These are phyloP conservation scores for Tromatobia lineatoria DNA, from an alignment of 2,888 invertebrate species.

Conservation along the genomic window DNA sequence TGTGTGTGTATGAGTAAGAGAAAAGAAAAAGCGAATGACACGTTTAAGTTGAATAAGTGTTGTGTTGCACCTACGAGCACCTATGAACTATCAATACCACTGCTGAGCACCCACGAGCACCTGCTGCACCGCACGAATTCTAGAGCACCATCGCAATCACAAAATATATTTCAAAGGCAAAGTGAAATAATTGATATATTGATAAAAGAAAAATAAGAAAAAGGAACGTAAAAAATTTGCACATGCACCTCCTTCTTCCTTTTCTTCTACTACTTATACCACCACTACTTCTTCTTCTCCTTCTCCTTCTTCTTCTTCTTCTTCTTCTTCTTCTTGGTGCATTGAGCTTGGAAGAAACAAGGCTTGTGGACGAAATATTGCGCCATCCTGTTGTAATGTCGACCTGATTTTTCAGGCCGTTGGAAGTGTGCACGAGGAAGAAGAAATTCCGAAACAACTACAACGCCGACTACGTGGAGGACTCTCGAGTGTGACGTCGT, in stretches of 20 bases:
- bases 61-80: slow-evolving; percentile 67
- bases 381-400: slow-evolving; percentile 38
- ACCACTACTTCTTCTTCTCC: background rate
- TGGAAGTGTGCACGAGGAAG: slow-evolving; percentile 18
- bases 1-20: background rate
- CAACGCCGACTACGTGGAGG: background rate
- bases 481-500: slow-evolving; percentile 16
- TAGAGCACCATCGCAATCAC: slow-evolving; percentile 63
- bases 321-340: slow-evolving; percentile 27
- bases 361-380: background rate
- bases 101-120: slow-evolving; percentile 61
- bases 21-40: slow-evolving; percentile 7
- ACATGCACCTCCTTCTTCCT: slow-evolving; percentile 38
- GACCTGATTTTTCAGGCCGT: slow-evolving; percentile 38
- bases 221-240: slow-evolving; percentile 10
- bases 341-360: slow-evolving; percentile 20
- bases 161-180: slow-evolving; percentile 52
- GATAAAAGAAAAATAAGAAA: slow-evolving; percentile 18
- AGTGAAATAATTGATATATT: slow-evolving; percentile 37
- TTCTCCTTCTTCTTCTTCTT: slow-evolving; percentile 11
- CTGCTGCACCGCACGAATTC: slow-evolving; percentile 45
- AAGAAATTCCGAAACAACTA: slow-evolving; percentile 22
- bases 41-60: slow-evolving; percentile 63
- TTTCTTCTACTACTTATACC: slow-evolving; percentile 17
- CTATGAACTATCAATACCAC: slow-evolving; percentile 42